phyloP scores from a whole-genome alignment of 2,113 vertebrate genomes.

The Cromileptes altivelis region DNA sequence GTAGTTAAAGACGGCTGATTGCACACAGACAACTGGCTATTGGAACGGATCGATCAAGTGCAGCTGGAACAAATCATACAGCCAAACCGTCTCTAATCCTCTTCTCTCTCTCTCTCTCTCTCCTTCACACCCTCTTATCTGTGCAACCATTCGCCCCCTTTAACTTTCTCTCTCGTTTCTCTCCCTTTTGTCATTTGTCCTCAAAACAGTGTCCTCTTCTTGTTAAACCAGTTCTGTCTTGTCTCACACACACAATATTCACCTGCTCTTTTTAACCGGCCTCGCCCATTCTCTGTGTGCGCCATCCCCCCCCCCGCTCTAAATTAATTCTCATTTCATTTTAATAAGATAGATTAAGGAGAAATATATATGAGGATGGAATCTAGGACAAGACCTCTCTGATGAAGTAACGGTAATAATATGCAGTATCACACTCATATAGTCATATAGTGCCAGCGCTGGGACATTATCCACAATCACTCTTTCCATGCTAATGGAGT shows the following conservation, averaged over 20 bases:
- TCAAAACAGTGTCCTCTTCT: background rate
- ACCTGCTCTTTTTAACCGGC: background rate
- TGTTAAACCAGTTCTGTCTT: slow-evolving; percentile 17
- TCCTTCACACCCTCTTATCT: slow-evolving; percentile 33
- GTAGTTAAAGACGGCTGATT: slow-evolving; percentile 41
- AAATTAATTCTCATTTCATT: slow-evolving; percentile 42
- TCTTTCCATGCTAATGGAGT: slow-evolving; percentile 50
- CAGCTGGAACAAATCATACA: slow-evolving; percentile 64
- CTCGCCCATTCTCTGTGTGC: background rate
- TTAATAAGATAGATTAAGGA: slow-evolving; percentile 57
- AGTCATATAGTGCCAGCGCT: background rate
- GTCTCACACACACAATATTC: slow-evolving; percentile 11
- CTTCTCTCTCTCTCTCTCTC: too few relatives aligned
- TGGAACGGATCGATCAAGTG: slow-evolving; percentile 61
- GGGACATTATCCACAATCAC: slow-evolving; percentile 26
- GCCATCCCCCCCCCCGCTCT: background rate
- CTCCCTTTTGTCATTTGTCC: slow-evolving; percentile 11
- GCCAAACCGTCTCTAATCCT: slow-evolving; percentile 24
- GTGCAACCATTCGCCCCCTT: background rate
- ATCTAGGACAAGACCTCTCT: slow-evolving; percentile 31
- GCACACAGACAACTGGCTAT: slow-evolving; percentile 46
- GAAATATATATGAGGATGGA: slow-evolving; percentile 46
- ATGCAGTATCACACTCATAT: slow-evolving; percentile 49
- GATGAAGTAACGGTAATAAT: slow-evolving; percentile 43
- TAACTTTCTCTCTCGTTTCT: background rate